Base-by-base conservation (phyloP, 2,113 vertebrate species). In the Pluvialis apricaria region DNA sequence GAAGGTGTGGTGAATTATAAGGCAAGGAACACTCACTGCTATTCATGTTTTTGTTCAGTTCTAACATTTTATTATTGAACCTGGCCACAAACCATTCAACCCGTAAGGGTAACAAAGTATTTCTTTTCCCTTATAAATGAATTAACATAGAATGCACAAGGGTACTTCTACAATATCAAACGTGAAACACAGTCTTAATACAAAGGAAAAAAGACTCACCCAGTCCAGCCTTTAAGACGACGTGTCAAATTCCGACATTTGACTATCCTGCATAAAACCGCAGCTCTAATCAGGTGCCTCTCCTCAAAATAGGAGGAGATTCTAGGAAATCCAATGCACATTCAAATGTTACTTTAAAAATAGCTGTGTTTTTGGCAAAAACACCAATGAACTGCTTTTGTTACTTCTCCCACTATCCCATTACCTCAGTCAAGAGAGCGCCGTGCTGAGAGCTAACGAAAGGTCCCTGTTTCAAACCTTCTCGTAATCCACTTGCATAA, bases 291-390 rank as follows among this genome's bases (percentile, higher is more conserved):
- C 88, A 51, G 71, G n/a, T 81, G 55, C 32, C 55, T 86, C 29
- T 86, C 61, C 88, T 88, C 70, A 64, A 93, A 93, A 78, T 2
- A 79, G 69, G 51, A 92, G 14, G 32, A 86, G 24, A 57, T 82
- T 90, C 64, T 69, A 78, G 57, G 82, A 93, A 96, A 95, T 68
- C 44, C 81, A 96, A 72, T 38, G 65, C 65, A 82, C 25, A 13
- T 76, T 86, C 31, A 86, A 86, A 51, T 4, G 14, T 22, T 95
- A 28, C 85, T 90, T 90, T 58, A 82, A 88, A 96, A 95, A 95
- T 76, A 95, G 65, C 75, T 47, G 52, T 34, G 52, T 12, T 93
- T 87, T 71, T 68, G 57, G 86, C 86, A 95, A 90, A 94, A 87
- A 36, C 60, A 93, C 22, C 38, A 40, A 61, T 22, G 70, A 77